These are phyloP conservation scores for Lophotriccus pileatus DNA, from an alignment of 2,797 vertebrate species.

Conservation along the genomic window DNA sequence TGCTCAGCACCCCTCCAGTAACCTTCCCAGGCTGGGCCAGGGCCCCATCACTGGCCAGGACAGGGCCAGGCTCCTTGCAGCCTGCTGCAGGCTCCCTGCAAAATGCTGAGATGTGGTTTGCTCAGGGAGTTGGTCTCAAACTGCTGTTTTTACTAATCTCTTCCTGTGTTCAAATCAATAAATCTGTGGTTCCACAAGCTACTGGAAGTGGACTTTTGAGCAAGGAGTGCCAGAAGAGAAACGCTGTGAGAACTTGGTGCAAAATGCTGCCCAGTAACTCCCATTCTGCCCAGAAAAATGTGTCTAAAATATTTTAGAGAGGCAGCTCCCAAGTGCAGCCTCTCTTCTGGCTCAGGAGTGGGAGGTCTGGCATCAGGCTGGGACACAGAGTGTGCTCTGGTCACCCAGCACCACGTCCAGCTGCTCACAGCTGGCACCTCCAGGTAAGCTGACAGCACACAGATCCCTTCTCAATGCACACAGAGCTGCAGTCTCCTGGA, in stretches of 20 bases:
- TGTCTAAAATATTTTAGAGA: background rate
- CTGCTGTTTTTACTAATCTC: background rate
- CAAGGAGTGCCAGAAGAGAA: background rate
- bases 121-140: background rate
- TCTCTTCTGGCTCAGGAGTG: background rate
- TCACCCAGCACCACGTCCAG: background rate
- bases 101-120: background rate
- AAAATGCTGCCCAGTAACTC: background rate
- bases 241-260: rapidly evolving
- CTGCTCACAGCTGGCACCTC: background rate
- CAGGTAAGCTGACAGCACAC: background rate
- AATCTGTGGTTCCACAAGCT: background rate
- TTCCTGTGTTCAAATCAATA: background rate
- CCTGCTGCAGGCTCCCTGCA: background rate
- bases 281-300: background rate
- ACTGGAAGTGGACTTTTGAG: background rate
- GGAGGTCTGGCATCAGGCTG: background rate
- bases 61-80: background rate
- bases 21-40: background rate
- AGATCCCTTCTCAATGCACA: rapidly evolving
- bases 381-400: background rate
- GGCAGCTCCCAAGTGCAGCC: background rate
- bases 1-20: background rate
- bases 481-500: background rate
- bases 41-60: background rate